Evolutionary conservation across 1,140 invertebrate species (phyloP), one percentile per base, ranked within the genome.

Genomic region (Trichoplusia ni): DNA sequence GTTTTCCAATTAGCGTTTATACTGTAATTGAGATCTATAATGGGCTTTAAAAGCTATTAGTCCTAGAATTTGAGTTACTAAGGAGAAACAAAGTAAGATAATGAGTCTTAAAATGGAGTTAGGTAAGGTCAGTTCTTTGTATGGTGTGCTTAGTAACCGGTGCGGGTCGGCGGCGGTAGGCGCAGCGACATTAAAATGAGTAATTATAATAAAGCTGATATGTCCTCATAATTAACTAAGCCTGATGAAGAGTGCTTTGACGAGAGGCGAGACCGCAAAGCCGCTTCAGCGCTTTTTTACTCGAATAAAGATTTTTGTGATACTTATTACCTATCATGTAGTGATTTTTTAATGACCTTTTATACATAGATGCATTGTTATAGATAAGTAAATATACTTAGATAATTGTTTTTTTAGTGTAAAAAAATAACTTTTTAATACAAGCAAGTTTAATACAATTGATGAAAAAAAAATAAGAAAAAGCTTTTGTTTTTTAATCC

Each of bases 141-240:
- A 23, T 59, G 38, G n/a, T n/a, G n/a, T n/a, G n/a, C n/a, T n/a
- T n/a, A n/a, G n/a, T 37, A 13, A 18, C 14, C 38, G 23, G 38
- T 8, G 13, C 33, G 35, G n/a, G 31, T 21, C 65, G 65, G 42
- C 14, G 65, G 35, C 68, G 66, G 51, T 84, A 83, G 87, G 87
- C 83, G 85, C 84, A 87, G 86, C 83, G 51, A 85, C 84, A 88
- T 90, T 90, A 90, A 89, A 90, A 90, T 88, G 84, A 89, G 84
- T 90, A 86, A 90, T 90, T 90, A 89, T 89, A 89, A 90, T 90
- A 90, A 90, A 89, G 72, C 80, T 90, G 82, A 90, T 89, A 90
- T 79, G 84, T 86, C 79, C 82, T 83, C 84, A 84, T 90, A 90
- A 90, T 90, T 89, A 90, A 90, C 84, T 88, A 86, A 90, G 84